These are phyloP conservation scores for Drosophila ficusphila DNA, from an alignment of 1,140 invertebrate genomes.

Conservation along the genomic window DNA sequence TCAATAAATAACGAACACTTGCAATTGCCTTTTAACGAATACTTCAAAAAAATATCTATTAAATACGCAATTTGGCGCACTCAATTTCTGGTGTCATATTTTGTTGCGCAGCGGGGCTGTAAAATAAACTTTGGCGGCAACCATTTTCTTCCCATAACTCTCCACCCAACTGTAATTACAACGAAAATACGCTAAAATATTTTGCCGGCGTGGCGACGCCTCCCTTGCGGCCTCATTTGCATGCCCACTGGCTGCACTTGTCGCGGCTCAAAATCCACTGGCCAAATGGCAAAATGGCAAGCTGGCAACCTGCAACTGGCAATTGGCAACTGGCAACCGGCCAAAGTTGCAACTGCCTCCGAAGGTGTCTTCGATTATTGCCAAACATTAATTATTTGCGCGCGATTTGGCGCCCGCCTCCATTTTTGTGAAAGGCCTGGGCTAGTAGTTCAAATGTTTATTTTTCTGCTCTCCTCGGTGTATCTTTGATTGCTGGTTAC, in stretches of 20 bases:
- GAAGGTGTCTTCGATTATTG: constrained; percentile 82
- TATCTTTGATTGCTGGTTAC: constrained; percentile 73
- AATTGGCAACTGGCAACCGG: constrained; percentile 28
- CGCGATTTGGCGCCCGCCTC: constrained; percentile 59
- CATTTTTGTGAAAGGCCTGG: constrained; percentile 74
- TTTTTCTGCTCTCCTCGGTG: constrained; percentile 65
- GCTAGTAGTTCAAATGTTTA: constrained; percentile 82
- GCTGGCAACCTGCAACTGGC: constrained; percentile 27
- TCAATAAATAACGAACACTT: not conserved
- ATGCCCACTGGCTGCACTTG: constrained; percentile 65
- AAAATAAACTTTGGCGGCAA: not conserved
- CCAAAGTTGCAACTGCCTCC: constrained; percentile 45
- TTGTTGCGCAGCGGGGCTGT: constrained; percentile 3
- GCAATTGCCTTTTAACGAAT: not conserved
- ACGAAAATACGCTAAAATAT: constrained; percentile 35
- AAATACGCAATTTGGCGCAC: not conserved
- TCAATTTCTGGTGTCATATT: constrained; percentile 8
- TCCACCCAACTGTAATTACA: constrained; percentile 31
- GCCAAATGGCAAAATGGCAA: constrained; percentile 11
- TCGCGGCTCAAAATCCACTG: constrained; percentile 29
- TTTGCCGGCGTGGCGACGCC: constrained; percentile 32
- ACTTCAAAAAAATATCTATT: not conserved
- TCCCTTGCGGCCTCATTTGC: constrained; percentile 69
- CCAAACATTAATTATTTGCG: constrained; percentile 81
- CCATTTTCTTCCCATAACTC: constrained; percentile 17